Base-by-base conservation (phyloP, 2,113 vertebrate genomes). In the Gallinago undulata region DNA sequence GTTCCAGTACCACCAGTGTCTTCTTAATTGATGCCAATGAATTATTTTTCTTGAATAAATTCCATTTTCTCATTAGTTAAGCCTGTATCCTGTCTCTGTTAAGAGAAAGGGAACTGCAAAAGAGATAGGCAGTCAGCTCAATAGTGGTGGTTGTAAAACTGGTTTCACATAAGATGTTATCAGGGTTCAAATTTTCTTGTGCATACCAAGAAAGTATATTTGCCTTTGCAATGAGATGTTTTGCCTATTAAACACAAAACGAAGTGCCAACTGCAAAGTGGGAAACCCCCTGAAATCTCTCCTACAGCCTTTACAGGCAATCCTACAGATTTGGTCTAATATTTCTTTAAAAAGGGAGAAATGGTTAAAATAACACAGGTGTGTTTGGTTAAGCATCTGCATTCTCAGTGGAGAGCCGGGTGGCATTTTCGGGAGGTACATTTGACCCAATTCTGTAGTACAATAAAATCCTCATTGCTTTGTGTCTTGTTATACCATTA, bases 141-240 rank as follows among this genome's bases (percentile, higher is more conserved):
- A 27, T 9, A 69, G 17, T 37, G 43, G 15, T 82, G 66, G 74
- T 41, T 90, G 94, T 87, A 92, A 89, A 96, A 96, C 96, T 87
- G 86, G 95, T 96, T 95, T 90, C 69, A 75, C 53, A 7, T 33
- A 72, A 96, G 94, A 95, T 96, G 51, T 31, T 94, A 96, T 97
- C 92, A 84, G 55, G 24, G 10, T 41, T 82, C 4, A 7, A 48
- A 72, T 90, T 90, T 92, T 87, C 86, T 84, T 57, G 73, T 91
- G 86, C 90, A 81, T 95, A 72, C 48, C 37, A 31, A 89, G 51
- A 84, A 78, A 56, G 68, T 27, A 17, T 69, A 94, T 96, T 96
- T 97, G 92, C 86, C 80, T 94, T 95, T 91, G 39, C 69, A 92
- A 95, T 87, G 53, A 96, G 83, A 30, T 69, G 18, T 66, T 96